Evolutionary conservation across 1,140 invertebrate species (phyloP), one percentile per base, ranked within the genome.

Genomic region (Pogonomyrmex californicus): DNA sequence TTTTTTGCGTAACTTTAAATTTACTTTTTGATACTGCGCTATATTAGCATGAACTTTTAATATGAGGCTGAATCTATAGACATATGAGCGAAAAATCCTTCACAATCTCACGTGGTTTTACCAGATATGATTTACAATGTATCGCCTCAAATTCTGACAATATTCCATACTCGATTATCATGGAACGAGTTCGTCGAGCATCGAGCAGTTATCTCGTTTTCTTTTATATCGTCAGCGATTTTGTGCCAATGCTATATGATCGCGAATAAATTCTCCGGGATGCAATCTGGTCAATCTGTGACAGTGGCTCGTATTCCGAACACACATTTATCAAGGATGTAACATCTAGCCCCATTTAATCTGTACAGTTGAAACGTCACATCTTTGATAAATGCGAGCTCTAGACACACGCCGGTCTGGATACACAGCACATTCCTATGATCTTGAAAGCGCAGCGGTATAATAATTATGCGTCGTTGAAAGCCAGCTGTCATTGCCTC

Each of bases 311-410:
- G 82, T 85, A 85, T 78, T 51, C 47, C 82, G 75, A 78, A 56
- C 82, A 51, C 82, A 54, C 82, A 85, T 85, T 85, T 85, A 78
- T 85, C 82, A 85, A 85, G 58, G 73, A 78, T 51, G 82, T 51
- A 85, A 85, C 82, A 85, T 85, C 82, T 85, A 85, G 82, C 60
- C 58, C 82, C 82, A 78, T 85, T 85, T 85, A 85, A 85, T 85
- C 82, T 63, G 73, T 78, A 78, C 82, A 85, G 82, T 63, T 85
- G 73, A 85, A 85, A 85, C 75, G 71, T 85, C 82, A 85, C 73
- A 47, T 85, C 73, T 78, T 78, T 85, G 82, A 85, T 85, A 85
- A 85, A 85, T 85, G 82, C 82, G 82, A 85, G 23, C 75, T 44
- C 58, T 63, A 78, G 75, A 66, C 78, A 58, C 65, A 49, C 82